Percentiles rank a stretch among this genome's conserved stretches.
phyloP scores from a whole-genome alignment of 1,140 invertebrate genomes.

The Microvelia longipes region DNA sequence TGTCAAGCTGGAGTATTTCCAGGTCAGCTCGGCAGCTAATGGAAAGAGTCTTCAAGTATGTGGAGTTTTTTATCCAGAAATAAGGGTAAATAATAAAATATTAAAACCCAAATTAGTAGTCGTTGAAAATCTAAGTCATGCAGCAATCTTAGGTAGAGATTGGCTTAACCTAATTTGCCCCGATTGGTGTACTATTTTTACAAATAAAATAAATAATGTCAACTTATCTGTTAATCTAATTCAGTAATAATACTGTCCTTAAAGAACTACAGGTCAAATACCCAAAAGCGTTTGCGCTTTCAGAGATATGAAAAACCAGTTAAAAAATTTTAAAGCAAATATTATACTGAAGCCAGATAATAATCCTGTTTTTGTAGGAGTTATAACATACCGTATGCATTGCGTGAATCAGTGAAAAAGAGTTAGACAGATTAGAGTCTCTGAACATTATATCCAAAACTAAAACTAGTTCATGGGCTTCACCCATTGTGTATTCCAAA shows the following conservation, averaged over 20 bases:
- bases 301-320: neutral
- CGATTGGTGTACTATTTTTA: neutral
- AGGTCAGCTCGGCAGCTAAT: neutral
- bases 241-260: neutral
- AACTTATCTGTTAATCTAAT: neutral
- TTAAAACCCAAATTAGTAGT: neutral
- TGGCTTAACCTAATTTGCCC: neutral
- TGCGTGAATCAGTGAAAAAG: neutral
- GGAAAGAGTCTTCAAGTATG: neutral
- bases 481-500: neutral
- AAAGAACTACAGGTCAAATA: neutral
- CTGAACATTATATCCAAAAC: neutral
- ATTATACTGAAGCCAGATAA: slow-evolving; percentile 5
- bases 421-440: slow-evolving; percentile 1
- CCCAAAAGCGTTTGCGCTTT: neutral
- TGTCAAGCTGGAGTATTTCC: neutral
- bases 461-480: slow-evolving; percentile 3
- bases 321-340: neutral
- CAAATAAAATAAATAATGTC: neutral
- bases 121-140: neutral
- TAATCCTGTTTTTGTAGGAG: neutral
- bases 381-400: slow-evolving; percentile 1
- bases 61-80: no score
- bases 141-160: neutral
- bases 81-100: neutral